These are phyloP conservation scores for Spinus olivaceus DNA, from an alignment of 2,797 vertebrate genomes.

Conservation along the genomic window DNA sequence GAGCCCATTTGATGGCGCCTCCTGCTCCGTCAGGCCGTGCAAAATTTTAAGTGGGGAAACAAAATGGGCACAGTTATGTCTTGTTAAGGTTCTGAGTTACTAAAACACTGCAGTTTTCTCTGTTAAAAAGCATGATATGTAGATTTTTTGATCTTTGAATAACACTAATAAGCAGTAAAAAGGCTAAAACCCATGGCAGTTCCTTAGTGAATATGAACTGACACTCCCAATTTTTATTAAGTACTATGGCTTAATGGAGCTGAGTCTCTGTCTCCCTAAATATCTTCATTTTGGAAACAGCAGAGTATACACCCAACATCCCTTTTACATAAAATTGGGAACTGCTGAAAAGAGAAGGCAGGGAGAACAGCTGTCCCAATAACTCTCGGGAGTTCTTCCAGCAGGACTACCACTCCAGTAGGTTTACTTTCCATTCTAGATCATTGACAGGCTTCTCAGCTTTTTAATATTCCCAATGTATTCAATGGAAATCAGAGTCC, in stretches of 20 bases:
- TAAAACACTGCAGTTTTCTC: neutral
- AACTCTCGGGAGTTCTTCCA: neutral
- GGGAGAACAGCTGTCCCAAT: neutral
- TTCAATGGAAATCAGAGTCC: neutral
- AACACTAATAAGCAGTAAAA: neutral
- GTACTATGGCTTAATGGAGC: neutral
- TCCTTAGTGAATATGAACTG: neutral
- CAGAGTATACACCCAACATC: neutral
- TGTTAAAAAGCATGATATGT: neutral
- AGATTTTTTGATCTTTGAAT: neutral
- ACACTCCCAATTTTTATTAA: neutral
- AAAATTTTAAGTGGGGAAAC: slow-evolving; percentile 52
- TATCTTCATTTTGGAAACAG: neutral
- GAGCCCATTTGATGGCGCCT: slow-evolving; percentile 71
- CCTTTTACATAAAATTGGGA: neutral
- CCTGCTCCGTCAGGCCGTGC: slow-evolving; percentile 30
- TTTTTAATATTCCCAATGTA: neutral
- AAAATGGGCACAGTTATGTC: slow-evolving; percentile 43
- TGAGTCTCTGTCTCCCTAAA: neutral
- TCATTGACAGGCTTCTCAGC: neutral
- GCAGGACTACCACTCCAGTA: neutral
- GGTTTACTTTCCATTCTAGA: neutral
- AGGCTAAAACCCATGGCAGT: neutral
- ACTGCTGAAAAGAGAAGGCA: neutral
- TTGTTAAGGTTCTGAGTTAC: neutral